These are phyloP conservation scores for Physeter macrocephalus DNA, from an alignment of 2,113 vertebrate species.

Conservation along the genomic window DNA sequence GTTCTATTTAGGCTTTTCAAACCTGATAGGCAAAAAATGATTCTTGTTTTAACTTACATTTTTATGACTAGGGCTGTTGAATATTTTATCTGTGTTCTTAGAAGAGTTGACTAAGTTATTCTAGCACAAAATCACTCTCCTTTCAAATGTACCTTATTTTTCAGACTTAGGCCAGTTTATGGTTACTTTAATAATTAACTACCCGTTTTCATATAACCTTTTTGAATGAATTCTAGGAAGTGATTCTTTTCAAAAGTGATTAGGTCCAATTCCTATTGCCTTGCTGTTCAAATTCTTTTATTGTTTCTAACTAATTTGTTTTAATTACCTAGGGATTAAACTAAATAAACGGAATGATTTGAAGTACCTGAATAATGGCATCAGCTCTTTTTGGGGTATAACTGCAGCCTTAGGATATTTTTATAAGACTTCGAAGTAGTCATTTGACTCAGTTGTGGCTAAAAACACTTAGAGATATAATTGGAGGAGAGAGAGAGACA, in stretches of 20 bases:
- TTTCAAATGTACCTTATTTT: neutral
- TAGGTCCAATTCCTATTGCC: neutral
- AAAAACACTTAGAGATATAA: neutral
- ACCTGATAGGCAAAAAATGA: neutral
- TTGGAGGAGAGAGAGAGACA: neutral
- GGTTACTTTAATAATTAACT: neutral
- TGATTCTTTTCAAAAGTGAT: neutral
- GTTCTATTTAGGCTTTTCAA: neutral
- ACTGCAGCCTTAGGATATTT: neutral
- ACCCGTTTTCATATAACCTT: neutral
- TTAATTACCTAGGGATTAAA: neutral
- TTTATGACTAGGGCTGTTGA: neutral
- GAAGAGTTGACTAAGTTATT: neutral
- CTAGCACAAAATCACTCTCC: neutral
- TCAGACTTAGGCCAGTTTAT: neutral
- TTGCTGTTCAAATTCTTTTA: neutral
- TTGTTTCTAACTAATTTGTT: neutral
- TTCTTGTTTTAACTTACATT: neutral
- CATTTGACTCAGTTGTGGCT: neutral
- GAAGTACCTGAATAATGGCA: neutral
- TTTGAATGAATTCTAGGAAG: neutral
- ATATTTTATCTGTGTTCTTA: conserved; percentile 4
- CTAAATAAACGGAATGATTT: neutral
- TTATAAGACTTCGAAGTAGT: neutral
- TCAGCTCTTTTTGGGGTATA: neutral